These are phyloP conservation scores for Bettongia penicillata DNA, from an alignment of 2,113 vertebrate genomes.

Conservation along the genomic window DNA sequence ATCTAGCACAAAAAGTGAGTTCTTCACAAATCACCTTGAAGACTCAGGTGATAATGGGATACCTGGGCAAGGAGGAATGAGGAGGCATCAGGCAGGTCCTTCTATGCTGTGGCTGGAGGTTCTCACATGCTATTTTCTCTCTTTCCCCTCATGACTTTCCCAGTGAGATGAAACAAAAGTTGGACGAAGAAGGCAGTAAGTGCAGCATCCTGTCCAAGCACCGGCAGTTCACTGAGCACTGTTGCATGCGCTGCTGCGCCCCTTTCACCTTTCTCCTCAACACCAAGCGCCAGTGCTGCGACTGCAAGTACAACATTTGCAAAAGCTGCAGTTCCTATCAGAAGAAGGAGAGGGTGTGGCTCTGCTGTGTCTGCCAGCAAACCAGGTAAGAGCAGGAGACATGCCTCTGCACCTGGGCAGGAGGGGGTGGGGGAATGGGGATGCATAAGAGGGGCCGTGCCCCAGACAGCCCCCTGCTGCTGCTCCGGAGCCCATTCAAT, in stretches of 20 bases:
- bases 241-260: constrained; percentile 97
- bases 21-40: neutral
- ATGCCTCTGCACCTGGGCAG: no score
- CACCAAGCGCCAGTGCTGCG: constrained; percentile 91
- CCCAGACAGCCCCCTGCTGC: neutral
- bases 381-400: constrained; percentile 85
- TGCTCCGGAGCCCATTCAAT: neutral
- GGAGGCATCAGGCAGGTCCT: neutral
- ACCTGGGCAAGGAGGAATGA: neutral
- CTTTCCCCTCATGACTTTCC: neutral
- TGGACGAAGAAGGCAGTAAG: constrained; percentile 95
- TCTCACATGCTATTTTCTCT: neutral
- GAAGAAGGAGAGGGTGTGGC: constrained; percentile 92
- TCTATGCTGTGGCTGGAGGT: no score
- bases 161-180: constrained; percentile 97
- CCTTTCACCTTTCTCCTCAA: constrained; percentile 98
- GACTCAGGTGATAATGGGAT: neutral
- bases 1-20: neutral
- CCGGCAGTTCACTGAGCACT: constrained; percentile 94
- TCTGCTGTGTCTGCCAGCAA: constrained; percentile 95
- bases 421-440: no score
- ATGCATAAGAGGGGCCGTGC: neutral
- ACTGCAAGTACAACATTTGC: constrained; percentile 97
- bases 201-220: constrained; percentile 96
- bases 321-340: constrained; percentile 94